A percentile compares a stretch with the other conserved stretches of the same genome.
Evolutionary conservation across 2,113 vertebrate species (phyloP).

Genomic region (Bolborhynchus lineola): DNA sequence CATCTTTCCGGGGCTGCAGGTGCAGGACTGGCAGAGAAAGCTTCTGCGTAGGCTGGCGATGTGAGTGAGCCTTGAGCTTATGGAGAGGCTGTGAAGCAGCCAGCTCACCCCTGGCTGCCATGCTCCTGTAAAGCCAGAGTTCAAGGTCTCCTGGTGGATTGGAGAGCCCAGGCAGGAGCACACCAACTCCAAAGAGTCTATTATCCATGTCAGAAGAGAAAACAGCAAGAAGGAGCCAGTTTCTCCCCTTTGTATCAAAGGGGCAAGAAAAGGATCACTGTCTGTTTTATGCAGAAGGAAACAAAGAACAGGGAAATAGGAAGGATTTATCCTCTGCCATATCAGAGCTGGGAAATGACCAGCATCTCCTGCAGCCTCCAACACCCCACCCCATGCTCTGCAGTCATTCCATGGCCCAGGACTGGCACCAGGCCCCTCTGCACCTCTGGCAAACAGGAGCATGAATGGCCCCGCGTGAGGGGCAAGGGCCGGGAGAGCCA

Average conservation of each 20-base stretch:
- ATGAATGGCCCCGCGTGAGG: accelerated
- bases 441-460: not conserved
- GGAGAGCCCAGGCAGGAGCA: not conserved
- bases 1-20: conserved; percentile 14
- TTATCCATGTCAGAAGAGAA: not conserved
- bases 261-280: not conserved
- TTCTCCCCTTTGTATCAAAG: not conserved
- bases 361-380: not conserved
- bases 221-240: not conserved
- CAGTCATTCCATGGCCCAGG: accelerated
- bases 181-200: not conserved
- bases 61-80: not conserved
- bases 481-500: not conserved
- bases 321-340: not conserved
- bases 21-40: not conserved
- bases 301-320: not conserved
- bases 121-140: not conserved
- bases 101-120: not conserved
- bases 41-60: not conserved
- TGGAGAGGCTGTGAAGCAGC: not conserved
- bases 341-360: accelerated
- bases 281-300: not conserved
- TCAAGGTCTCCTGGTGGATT: not conserved
- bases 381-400: not conserved
- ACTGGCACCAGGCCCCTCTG: not conserved